Base-by-base conservation (phyloP, 2,888 invertebrate genomes). In the Pheosia tremula region DNA sequence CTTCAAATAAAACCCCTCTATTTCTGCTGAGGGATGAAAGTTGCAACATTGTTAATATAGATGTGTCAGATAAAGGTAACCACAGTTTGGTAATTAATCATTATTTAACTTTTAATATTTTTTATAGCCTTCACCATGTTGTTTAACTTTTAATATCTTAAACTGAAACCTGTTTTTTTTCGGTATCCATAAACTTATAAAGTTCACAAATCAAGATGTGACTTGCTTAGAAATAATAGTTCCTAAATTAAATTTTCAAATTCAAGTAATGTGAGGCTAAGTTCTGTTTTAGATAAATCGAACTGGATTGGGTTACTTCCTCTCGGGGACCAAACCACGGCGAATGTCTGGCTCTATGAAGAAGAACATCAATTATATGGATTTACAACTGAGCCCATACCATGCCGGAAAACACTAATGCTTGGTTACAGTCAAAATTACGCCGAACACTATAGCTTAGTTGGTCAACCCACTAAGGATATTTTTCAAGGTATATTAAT, bases 281-380 rank as follows among this genome's bases (percentile, higher is more conserved):
- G 56, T 24, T 60, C 7, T 38, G 59, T 68, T 73, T 43, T 70
- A 90, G 90, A 90, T 71, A 88, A 88, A 81, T 83, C 87, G 11
- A 90, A 88, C 67, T 90, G 90, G 90, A 77, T 90, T 43, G 72
- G 86, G 54, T 65, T 90, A 24, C 60, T 90, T 8, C 84, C 85
- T 0, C 68, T 89, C 5, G 88, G 88, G 0, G 80, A 81, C 39
- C 63, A 78, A 56, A 66, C 56, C 10, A 75, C 86, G 0, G 85
- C 89, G 3, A 90, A 89, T 69, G 71, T 89, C 0, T 90, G 89
- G 89, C 59, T 90, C 5, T 84, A 85, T 70, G 83, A 88, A 70
- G 85, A 88, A 49, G 74, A 79, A 13, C 68, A 76, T 49, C 74
- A 85, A 45, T 64, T 90, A 11, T 89, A 79, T 72, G 85, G 78